These are phyloP conservation scores for Amphimallon solstitiale DNA, from an alignment of 2,888 invertebrate genomes.

Conservation along the genomic window DNA sequence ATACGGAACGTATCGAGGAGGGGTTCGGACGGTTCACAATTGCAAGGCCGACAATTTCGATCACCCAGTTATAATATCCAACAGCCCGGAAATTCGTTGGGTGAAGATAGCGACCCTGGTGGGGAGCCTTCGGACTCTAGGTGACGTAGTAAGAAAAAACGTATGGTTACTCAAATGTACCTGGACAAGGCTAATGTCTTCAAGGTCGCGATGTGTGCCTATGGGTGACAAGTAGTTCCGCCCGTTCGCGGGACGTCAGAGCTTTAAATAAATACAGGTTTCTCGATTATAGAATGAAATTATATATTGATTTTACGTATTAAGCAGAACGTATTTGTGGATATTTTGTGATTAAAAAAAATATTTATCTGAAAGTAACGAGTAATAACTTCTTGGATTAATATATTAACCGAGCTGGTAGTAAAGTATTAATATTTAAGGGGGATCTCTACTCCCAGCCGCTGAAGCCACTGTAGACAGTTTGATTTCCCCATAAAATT, in stretches of 20 bases:
- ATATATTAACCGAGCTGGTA: too few relatives aligned
- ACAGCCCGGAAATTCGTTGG: slow-evolving; percentile 66
- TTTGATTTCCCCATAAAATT: too few relatives aligned
- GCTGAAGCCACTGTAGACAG: too few relatives aligned
- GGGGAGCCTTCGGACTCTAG: slow-evolving; percentile 66
- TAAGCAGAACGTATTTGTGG: too few relatives aligned
- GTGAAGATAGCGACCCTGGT: slow-evolving; percentile 68
- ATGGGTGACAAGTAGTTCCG: slow-evolving; percentile 56
- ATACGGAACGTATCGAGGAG: slow-evolving; percentile 62
- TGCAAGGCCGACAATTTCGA: slow-evolving; percentile 65
- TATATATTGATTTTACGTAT: slow-evolving; percentile 2
- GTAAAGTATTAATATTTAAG: too few relatives aligned
- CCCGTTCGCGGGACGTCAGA: slow-evolving; percentile 39
- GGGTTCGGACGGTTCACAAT: slow-evolving; percentile 68
- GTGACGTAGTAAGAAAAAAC: slow-evolving; percentile 64
- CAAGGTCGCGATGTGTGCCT: slow-evolving; percentile 59
- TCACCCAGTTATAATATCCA: slow-evolving; percentile 69
- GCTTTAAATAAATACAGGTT: slow-evolving; percentile 30
- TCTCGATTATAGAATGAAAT: background rate
- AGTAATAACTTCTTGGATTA: too few relatives aligned
- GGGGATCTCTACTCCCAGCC: too few relatives aligned
- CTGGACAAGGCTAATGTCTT: slow-evolving; percentile 58
- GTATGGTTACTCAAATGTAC: slow-evolving; percentile 52
- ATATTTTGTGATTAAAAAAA: too few relatives aligned
- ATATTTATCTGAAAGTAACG: too few relatives aligned